Base-by-base conservation (phyloP, 2,113 vertebrate species). In the Pygoscelis antarcticus region DNA sequence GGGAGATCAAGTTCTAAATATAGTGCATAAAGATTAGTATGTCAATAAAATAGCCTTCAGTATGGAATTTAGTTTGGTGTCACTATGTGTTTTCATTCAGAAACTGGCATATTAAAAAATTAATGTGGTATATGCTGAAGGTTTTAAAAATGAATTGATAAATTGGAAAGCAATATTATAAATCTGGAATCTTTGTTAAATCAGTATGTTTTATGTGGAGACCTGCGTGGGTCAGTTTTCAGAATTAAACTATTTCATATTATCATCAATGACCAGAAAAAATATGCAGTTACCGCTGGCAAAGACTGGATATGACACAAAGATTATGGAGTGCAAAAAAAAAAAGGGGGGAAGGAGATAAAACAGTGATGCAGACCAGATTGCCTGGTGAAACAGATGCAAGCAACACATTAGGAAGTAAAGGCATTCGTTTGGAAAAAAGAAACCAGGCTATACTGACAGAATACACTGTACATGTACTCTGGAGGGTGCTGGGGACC, bases 281-380 rank as follows among this genome's bases (percentile, higher is more conserved):
- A 87, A 47, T 69, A 34, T 3, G 21, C 1, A 0, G 14, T 91
- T 84, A 75, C 27, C 49, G 29, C 81, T 82, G 72, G 79, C 38
- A 71, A 64, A 84, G 46, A 60, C 72, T 94, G 78, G 36, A 55
- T 79, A 76, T 71, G 65, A 68, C 83, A 83, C 9, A 54, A 93
- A 89, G 85, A 90, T 83, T 86, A 86, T 69, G 22, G 42, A 80
- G 44, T 79, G 46, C 4, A 19, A 47, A 14, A 25, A n/a, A 47
- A 38, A 76, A 72, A 51, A 4, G 6, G 18, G 19, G 7, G 6
- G 5, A n/a, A 57, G 57, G 85, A 89, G 80, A 95, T 81, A 95
- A 94, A 96, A 72, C 18, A 91, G 66, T 93, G 89, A 90, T 93
- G 90, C 46, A 93, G 58, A 94, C 74, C 95, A 95, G 84, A 93